A percentile compares a stretch with the other conserved stretches of the same genome.
Conservation (phyloP, 2,888 invertebrate species). For the Nemoura dubitans region DNA sequence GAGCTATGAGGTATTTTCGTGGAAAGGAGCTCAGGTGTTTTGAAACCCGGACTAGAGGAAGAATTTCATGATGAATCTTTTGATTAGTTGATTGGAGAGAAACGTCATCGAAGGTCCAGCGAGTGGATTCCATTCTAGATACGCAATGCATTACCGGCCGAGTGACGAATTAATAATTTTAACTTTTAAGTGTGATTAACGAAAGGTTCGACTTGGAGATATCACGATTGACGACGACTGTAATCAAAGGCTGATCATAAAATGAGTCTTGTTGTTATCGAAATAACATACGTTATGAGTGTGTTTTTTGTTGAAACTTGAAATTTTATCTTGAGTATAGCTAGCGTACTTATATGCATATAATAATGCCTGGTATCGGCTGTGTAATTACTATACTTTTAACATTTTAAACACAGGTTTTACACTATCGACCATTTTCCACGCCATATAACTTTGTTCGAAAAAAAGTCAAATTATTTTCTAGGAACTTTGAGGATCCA, state of each 20-base stretch:
- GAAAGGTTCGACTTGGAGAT: neutral
- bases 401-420: too few relatives aligned
- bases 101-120: constrained; percentile 7
- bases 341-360: too few relatives aligned
- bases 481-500: too few relatives aligned
- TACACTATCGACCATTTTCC: too few relatives aligned
- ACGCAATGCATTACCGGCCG: neutral
- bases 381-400: too few relatives aligned
- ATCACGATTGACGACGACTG: neutral
- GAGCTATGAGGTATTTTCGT: neutral
- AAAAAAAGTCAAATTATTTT: too few relatives aligned
- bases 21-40: neutral
- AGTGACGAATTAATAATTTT: neutral
- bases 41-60: neutral
- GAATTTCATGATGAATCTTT: neutral
- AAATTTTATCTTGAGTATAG: too few relatives aligned
- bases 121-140: neutral
- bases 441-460: too few relatives aligned
- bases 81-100: neutral
- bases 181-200: neutral
- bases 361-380: too few relatives aligned
- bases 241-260: neutral
- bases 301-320: neutral
- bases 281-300: neutral
- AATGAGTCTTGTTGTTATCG: neutral